phyloP scores from a whole-genome alignment of 1,140 invertebrate species.

The Zaprionus vittiger region DNA sequence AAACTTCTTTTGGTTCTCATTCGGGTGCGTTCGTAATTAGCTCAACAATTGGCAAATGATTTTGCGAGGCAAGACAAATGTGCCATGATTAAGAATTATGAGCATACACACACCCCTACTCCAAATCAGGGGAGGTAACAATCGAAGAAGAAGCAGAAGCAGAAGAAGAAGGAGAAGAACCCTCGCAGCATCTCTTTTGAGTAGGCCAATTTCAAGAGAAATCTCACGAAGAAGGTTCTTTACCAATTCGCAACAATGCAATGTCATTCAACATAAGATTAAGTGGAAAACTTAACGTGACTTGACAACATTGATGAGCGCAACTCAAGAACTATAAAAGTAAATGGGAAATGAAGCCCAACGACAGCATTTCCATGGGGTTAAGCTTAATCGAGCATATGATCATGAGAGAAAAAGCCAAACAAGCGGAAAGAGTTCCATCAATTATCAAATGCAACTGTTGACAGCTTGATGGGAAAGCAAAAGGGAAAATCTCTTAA shows the following conservation, averaged over 20 bases:
- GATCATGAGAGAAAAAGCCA: neutral
- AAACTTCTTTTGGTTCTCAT: constrained; percentile 16
- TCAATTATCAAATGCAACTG: neutral
- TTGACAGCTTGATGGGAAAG: neutral
- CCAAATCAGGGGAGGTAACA: neutral
- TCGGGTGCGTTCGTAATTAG: constrained; percentile 57
- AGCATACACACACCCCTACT: constrained; percentile 36
- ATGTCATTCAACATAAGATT: constrained; percentile 25
- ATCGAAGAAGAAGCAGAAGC: neutral
- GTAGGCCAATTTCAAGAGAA: constrained; percentile 24
- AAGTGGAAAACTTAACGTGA: constrained; percentile 48
- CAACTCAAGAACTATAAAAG: neutral
- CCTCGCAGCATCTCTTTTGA: neutral
- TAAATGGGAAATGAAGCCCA: neutral
- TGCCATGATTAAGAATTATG: constrained; percentile 56
- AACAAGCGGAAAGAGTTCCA: neutral
- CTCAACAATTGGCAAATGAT: constrained; percentile 75
- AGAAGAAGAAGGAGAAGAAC: neutral
- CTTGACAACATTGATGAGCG: constrained; percentile 32
- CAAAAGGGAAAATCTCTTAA: neutral
- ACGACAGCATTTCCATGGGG: neutral
- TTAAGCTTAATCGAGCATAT: neutral
- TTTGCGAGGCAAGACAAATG: constrained; percentile 57
- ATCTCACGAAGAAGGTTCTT: constrained; percentile 23
- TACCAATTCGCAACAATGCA: neutral